Evolutionary conservation across 2,113 vertebrate genomes (phyloP), one percentile per base, ranked within the genome.

Genomic region (Cichladusa arquata): DNA sequence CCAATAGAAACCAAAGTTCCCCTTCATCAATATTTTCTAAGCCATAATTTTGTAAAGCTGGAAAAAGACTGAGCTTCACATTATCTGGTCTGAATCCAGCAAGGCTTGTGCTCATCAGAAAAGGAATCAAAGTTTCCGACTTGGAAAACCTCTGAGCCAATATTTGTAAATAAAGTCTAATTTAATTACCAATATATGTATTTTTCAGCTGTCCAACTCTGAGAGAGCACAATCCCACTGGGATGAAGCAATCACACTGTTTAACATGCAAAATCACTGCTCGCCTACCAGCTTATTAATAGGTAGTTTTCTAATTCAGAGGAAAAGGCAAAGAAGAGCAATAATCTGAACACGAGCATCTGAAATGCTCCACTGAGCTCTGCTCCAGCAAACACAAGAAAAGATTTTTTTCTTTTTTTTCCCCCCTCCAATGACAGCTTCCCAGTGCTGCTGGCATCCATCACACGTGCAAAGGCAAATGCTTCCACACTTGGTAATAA

Each of bases 401-500:
- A 51, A 71, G 1, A 51, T 9, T 85, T 81, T 48, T 91, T 65
- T 58, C 23, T 65, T 26, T 74, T 61, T 22, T 12, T 40, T 40
- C 38, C 38, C 12, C 13, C 19, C 44, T 25, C 40, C 17, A 24
- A 28, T 77, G 73, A 95, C 85, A 94, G 86, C 88, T 96, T 82
- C 42, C 67, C 87, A 53, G 56, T 90, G 93, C 94, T 4, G 16
- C 65, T 91, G 83, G 88, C 90, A 96, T 48, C 88, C 74, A 91
- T 92, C 94, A 91, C 81, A 86, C 70, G 80, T 77, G 45, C 93
- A 92, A 86, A 94, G 86, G 73, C 81, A 95, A 97, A 95, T 51
- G 86, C 80, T 80, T 70, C 81, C 65, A 76, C 93, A 81, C 74
- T 96, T 56, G 92, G 92, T 86, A 97, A 96, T 95, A 94, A 97